Evolutionary conservation across 2,888 invertebrate species (phyloP).

Genomic region (Hartigia nigra): DNA sequence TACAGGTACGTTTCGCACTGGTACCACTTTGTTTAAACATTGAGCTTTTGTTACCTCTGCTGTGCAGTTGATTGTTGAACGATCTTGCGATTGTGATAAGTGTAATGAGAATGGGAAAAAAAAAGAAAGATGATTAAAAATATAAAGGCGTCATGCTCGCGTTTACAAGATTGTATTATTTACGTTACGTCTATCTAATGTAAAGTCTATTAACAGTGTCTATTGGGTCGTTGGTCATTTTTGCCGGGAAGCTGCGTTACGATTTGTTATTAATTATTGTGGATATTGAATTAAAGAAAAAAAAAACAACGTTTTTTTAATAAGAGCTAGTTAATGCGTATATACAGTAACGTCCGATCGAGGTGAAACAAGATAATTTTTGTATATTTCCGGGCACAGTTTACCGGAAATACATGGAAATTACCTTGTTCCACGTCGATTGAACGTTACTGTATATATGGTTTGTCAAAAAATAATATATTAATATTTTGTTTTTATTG

Average conservation of each 20-base stretch:
- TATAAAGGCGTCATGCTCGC: not conserved
- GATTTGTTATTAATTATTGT: not conserved
- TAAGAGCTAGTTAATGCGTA: too few species aligned
- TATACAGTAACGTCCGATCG: too few species aligned
- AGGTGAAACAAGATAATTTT: too few species aligned
- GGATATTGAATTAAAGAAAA: not conserved
- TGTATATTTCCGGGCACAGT: too few species aligned
- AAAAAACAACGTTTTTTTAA: too few species aligned
- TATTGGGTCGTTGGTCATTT: not conserved
- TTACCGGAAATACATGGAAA: too few species aligned
- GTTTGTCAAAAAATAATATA: too few species aligned
- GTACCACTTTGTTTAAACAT: slow-evolving; percentile 16
- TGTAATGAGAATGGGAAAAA: too few species aligned
- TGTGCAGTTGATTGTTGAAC: slow-evolving; percentile 39
- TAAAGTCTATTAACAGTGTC: not conserved
- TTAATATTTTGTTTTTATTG: not conserved
- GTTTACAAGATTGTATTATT: not conserved
- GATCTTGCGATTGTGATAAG: not conserved
- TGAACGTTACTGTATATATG: too few species aligned
- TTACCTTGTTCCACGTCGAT: too few species aligned
- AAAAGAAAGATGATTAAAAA: not conserved
- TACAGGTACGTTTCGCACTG: not conserved
- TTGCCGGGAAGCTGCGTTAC: not conserved
- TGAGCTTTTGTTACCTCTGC: slow-evolving; percentile 39
- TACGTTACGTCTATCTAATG: not conserved